Base-by-base conservation (phyloP, 2,797 vertebrate species). In the Podarcis lilfordi region DNA sequence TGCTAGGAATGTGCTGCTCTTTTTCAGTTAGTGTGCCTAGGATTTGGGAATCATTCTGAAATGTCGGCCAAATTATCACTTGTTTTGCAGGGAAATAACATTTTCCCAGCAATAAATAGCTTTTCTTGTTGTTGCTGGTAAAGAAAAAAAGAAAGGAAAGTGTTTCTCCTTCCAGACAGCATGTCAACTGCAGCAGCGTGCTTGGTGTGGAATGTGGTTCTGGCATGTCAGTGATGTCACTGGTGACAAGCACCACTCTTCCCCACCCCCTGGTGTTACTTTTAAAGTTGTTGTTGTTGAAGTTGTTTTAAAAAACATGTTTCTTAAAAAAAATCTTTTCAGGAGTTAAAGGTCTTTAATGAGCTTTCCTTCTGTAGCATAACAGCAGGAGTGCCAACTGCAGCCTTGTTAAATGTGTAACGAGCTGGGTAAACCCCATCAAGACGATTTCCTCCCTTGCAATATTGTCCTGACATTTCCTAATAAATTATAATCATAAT, bases 101-200 rank as follows among this genome's bases (percentile, higher is more conserved):
- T 85, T 89, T 89, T 80, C 77, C 78, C 77, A 85, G 78, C 69
- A 37, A 85, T 64, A 85, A 89, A 89, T 89, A 89, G 83, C 69
- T 72, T 32, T 66, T 69, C 25, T 64, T 85, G 40, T 66, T 88
- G 11, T 45, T 81, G 59, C 17, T 85, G 9, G 25, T 75, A 66
- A 75, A 80, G 50, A 55, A 55, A 55, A 50, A 55, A 55, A 55
- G 50, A 55, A 55, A 55, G 13, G 50, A 55, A 81, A 85, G 27
- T 68, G 29, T 13, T 71, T 69, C 32, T 32, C 32, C 78, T 85
- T 25, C 69, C 43, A 82, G 71, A 85, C 78, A 85, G 78, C 64
- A n/a, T 45, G 59, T 89, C 88, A 80, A 29, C 59, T 85, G 40
- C 40, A 66, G 66, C 68, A 64, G 25, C 17, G 35, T 66, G 78